These are phyloP conservation scores for Xenopus petersii DNA, from an alignment of 2,797 vertebrate genomes.

Conservation along the genomic window DNA sequence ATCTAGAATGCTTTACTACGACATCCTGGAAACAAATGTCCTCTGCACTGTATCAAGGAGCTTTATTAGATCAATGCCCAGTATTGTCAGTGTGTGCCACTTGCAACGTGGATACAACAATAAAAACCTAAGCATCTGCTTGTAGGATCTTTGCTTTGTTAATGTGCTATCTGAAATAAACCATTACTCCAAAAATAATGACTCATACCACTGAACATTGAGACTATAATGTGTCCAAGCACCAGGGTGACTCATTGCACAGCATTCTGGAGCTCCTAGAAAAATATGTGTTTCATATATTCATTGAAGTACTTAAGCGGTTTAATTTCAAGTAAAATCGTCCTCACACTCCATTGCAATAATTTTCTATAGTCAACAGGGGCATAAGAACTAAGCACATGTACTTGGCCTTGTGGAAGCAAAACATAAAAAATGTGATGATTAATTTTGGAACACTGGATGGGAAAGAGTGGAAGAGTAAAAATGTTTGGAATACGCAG, in stretches of 20 bases:
- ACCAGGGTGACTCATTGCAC: slow-evolving; percentile 12
- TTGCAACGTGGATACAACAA: too few relatives aligned
- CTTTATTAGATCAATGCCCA: too few relatives aligned
- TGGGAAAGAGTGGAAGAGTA: too few relatives aligned
- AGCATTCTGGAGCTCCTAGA: slow-evolving; percentile 8
- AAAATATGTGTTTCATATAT: slow-evolving; percentile 25
- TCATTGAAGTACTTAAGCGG: slow-evolving; percentile 1
- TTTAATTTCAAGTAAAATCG: slow-evolving; percentile 11
- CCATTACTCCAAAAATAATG: slow-evolving; percentile 18
- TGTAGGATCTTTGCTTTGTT: not conserved
- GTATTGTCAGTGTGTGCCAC: too few relatives aligned
- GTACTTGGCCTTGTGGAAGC: not conserved
- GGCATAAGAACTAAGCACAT: not conserved
- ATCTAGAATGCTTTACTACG: slow-evolving; percentile 13
- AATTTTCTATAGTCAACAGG: slow-evolving; percentile 4
- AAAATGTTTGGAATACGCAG: too few relatives aligned
- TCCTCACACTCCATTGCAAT: not conserved
- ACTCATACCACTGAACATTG: slow-evolving; percentile 7
- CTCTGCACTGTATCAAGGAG: not conserved
- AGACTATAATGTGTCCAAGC: slow-evolving; percentile 8
- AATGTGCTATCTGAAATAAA: slow-evolving; percentile 33
- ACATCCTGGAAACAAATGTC: not conserved
- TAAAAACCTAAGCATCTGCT: too few relatives aligned
- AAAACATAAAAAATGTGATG: not conserved
- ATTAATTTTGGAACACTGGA: too few relatives aligned